Evolutionary conservation across 1,140 invertebrate genomes (phyloP).

Genomic region (Wiebesia pumilae): DNA sequence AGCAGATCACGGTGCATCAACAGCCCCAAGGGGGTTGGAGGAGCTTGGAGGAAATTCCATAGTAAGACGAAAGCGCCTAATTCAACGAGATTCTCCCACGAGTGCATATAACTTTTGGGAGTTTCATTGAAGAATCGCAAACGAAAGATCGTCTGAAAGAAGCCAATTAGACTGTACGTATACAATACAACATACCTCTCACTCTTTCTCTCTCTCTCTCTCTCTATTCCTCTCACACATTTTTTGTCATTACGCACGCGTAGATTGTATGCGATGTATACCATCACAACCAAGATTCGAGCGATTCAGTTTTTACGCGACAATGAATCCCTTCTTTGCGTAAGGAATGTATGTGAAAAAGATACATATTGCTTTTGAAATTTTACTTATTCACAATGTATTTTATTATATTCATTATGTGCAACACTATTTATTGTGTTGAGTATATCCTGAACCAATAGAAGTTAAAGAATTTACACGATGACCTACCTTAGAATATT

Average conservation of each 20-base stretch:
- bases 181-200: not conserved
- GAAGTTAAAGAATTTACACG: not conserved
- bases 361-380: conserved; percentile 17
- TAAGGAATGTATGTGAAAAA: not conserved
- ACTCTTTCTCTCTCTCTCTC: not conserved
- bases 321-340: conserved; percentile 22
- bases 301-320: not conserved
- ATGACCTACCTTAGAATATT: not conserved
- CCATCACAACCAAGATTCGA: not conserved
- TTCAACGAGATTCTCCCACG: conserved; percentile 17
- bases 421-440: not conserved
- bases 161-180: conserved; percentile 35
- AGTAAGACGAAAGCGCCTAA: conserved; percentile 13
- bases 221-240: not conserved
- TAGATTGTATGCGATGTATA: not conserved
- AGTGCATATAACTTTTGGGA: conserved; percentile 32
- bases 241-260: too few relatives aligned
- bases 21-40: not conserved
- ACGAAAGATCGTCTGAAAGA: conserved; percentile 17
- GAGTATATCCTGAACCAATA: not conserved
- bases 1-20: not conserved
- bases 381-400: conserved; percentile 23
- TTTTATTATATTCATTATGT: not conserved
- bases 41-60: conserved; percentile 6
- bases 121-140: conserved; percentile 45